Evolutionary conservation across 1,140 invertebrate genomes (phyloP).

Genomic region (Pseudomyrmex cubaensis): DNA sequence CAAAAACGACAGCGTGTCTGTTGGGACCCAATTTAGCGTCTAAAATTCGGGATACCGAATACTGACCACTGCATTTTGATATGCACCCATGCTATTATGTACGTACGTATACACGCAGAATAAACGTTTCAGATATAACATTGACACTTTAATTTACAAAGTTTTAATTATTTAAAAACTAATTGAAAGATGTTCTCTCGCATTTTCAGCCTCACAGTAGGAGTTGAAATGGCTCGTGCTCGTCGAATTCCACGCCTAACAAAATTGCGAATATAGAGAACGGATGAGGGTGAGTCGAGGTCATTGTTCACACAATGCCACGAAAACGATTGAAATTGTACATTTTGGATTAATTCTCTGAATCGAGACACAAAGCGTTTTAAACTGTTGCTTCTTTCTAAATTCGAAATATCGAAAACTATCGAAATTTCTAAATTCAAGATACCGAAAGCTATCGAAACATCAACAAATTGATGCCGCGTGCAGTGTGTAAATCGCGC

Average conservation of each 20-base stretch:
- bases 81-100: too few relatives aligned
- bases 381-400: not conserved
- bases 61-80: too few relatives aligned
- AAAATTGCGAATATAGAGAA: constrained; percentile 70
- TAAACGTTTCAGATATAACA: too few relatives aligned
- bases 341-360: constrained; percentile 32
- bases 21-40: too few relatives aligned
- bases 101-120: too few relatives aligned
- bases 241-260: constrained; percentile 66
- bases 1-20: constrained; percentile 43
- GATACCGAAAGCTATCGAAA: too few relatives aligned
- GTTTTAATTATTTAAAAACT: not conserved
- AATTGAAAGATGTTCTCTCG: not conserved
- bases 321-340: constrained; percentile 67
- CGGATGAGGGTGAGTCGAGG: constrained; percentile 80
- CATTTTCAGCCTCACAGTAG: not conserved
- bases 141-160: too few relatives aligned
- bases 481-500: constrained; percentile 22
- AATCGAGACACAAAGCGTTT: not conserved
- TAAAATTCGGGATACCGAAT: too few relatives aligned
- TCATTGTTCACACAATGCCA: constrained; percentile 66
- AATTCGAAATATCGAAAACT: not conserved
- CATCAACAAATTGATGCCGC: too few relatives aligned
- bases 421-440: not conserved
- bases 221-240: constrained; percentile 57